Conservation (phyloP, 2,888 invertebrate species). For the Sthenelais limicola region DNA sequence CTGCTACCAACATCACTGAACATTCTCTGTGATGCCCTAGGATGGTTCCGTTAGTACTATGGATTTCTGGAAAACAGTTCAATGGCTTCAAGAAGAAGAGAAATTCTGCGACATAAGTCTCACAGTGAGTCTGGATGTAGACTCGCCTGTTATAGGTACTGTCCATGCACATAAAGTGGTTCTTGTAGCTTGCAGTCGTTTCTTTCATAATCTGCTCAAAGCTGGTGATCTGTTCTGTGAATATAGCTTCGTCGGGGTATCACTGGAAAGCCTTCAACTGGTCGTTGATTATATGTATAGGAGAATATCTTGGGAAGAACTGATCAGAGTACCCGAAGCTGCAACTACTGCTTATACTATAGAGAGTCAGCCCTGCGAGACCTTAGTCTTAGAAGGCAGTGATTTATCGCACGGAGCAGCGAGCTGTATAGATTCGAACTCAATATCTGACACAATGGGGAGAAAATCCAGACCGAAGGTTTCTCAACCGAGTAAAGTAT, state of each 20-base stretch:
- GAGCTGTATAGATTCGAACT: no score
- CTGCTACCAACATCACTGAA: no score
- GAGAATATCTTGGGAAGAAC: neutral
- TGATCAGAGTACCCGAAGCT: constrained; percentile 23
- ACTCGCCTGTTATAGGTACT: neutral
- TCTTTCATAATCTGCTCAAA: constrained; percentile 20
- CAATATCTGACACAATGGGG: no score
- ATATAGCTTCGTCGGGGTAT: constrained; percentile 36
- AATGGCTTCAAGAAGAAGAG: constrained; percentile 8
- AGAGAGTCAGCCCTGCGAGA: neutral
- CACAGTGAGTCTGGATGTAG: constrained; percentile 2
- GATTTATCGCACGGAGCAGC: neutral
- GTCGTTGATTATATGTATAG: constrained; percentile 40
- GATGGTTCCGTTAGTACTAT: no score
- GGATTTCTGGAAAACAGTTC: constrained; percentile 30
- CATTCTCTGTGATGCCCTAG: no score
- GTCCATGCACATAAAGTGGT: constrained; percentile 38
- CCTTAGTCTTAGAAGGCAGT: neutral
- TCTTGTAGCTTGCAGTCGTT: constrained; percentile 29
- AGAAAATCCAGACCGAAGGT: no score
- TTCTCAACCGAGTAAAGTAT: no score
- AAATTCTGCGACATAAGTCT: constrained; percentile 39
- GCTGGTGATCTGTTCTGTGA: constrained; percentile 34
- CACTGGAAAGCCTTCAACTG: constrained; percentile 29
- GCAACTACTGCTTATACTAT: constrained; percentile 30